phyloP scores from a whole-genome alignment of 2,113 vertebrate species.

The Hylia prasina region DNA sequence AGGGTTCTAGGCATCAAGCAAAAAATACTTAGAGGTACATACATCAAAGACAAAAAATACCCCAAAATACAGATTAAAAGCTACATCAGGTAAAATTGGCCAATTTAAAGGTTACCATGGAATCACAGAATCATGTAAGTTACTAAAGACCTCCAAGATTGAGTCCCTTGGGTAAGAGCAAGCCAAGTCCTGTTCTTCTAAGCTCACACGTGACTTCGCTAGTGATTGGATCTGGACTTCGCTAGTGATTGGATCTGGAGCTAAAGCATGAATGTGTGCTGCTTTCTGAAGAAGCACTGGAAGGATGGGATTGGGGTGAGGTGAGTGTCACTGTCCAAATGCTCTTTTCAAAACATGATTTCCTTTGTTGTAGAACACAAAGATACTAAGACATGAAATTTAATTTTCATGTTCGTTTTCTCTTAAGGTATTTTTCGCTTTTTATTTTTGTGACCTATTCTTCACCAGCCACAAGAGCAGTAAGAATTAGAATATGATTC shows the following conservation, averaged over 20 bases:
- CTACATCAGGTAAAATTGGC: neutral
- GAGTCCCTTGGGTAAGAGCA: neutral
- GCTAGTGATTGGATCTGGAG: neutral
- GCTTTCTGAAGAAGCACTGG: neutral
- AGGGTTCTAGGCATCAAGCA: neutral
- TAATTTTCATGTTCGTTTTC: neutral
- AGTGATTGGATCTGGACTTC: neutral
- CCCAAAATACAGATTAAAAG: neutral
- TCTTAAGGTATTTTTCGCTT: neutral
- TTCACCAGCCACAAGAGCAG: neutral
- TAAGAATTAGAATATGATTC: neutral
- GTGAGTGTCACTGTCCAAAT: neutral
- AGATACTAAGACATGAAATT: neutral
- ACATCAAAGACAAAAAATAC: neutral
- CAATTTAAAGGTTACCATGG: neutral
- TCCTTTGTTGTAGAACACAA: neutral
- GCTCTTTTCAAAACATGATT: neutral
- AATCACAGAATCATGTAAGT: neutral
- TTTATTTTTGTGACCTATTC: neutral
- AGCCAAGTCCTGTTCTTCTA: neutral
- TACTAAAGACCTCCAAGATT: neutral
- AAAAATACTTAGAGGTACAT: neutral
- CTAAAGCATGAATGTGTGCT: neutral
- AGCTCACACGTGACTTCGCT: fast-evolving
- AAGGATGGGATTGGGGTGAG: neutral